phyloP scores from a whole-genome alignment of 2,888 invertebrate species.

The Andrena bicolor region DNA sequence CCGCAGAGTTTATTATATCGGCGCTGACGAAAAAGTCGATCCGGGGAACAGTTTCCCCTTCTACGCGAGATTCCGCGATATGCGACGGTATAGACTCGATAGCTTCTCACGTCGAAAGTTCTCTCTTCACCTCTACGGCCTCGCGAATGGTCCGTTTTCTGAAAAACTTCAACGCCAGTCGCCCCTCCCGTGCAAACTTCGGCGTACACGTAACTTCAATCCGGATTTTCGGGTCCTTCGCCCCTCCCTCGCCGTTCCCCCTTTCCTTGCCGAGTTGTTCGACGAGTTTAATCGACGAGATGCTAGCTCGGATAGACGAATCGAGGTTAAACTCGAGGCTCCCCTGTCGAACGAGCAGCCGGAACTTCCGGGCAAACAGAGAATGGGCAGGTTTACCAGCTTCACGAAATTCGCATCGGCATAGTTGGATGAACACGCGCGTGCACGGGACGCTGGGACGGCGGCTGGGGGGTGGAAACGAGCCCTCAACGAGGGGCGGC shows the following conservation, averaged over 20 bases:
- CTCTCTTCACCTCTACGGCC: background rate
- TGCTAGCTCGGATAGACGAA: constrained; percentile 60
- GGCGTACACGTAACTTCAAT: background rate
- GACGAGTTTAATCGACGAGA: constrained; percentile 60
- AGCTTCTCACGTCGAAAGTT: background rate
- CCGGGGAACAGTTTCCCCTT: no score
- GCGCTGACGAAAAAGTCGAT: no score
- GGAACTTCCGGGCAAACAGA: constrained; percentile 68
- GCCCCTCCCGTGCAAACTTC: background rate
- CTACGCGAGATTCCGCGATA: no score
- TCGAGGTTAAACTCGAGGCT: constrained; percentile 66
- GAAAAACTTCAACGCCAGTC: constrained; percentile 15
- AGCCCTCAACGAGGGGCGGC: background rate
- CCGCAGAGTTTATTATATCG: no score
- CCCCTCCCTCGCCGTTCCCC: background rate
- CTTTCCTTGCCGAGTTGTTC: constrained; percentile 43
- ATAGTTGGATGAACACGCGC: constrained; percentile 43
- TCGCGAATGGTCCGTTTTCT: background rate
- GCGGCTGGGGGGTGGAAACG: constrained; percentile 5
- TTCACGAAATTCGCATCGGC: constrained; percentile 55
- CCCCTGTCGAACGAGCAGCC: constrained; percentile 52
- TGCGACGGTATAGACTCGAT: background rate
- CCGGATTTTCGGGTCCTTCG: constrained; percentile 9
- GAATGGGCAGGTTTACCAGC: constrained; percentile 49
- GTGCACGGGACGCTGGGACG: background rate